Conservation (phyloP, 2,797 vertebrate genomes). For the Liparis tanakae region DNA sequence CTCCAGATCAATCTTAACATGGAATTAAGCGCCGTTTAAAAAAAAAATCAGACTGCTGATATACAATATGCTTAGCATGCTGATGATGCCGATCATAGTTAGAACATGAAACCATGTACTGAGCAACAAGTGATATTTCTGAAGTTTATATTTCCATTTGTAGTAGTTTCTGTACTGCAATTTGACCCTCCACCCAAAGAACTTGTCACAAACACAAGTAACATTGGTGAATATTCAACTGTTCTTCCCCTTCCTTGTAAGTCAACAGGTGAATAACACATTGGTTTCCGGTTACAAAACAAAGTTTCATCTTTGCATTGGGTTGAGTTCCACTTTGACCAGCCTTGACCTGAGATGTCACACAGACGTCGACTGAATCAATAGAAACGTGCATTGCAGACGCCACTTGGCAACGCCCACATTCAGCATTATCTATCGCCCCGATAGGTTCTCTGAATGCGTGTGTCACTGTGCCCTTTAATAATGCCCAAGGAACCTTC, state of each 20-base stretch:
- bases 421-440: neutral
- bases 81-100: neutral
- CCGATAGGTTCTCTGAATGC: neutral
- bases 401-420: neutral
- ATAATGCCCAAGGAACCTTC: neutral
- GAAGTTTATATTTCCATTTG: neutral
- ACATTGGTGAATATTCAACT: neutral
- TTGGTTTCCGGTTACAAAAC: neutral
- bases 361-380: neutral
- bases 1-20: conserved; percentile 29
- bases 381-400: neutral
- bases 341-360: neutral
- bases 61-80: neutral
- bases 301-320: neutral
- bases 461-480: neutral
- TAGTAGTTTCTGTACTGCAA: neutral
- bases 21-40: no score
- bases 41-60: conserved; percentile 12
- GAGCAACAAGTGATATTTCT: neutral
- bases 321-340: neutral
- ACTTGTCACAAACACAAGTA: neutral
- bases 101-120: neutral
- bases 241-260: neutral
- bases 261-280: neutral
- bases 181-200: neutral